phyloP scores from a whole-genome alignment of 1,140 invertebrate genomes.

The Nomia melanderi region DNA sequence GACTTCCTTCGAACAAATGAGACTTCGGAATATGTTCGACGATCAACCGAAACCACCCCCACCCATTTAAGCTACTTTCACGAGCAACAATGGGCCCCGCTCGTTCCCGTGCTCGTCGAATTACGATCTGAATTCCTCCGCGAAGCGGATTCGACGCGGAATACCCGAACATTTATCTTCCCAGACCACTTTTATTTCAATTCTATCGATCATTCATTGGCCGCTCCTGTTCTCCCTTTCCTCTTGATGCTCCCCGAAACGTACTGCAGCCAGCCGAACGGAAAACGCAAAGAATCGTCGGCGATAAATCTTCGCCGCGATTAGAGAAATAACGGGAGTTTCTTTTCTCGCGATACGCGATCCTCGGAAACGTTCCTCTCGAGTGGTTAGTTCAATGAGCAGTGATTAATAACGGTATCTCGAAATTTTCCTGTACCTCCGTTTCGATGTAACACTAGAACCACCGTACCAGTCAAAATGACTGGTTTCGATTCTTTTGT shows the following conservation, averaged over 20 bases:
- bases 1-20: background rate
- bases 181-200: conserved; percentile 35
- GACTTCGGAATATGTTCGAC: conserved; percentile 1
- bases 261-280: background rate
- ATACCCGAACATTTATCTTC: conserved; percentile 11
- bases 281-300: background rate
- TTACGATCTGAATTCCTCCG: background rate
- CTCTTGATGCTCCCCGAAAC: no score
- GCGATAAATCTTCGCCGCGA: conserved; percentile 5
- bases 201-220: background rate
- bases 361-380: no score
- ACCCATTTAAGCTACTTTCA: background rate
- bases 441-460: no score
- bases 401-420: no score
- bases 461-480: no score
- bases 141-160: background rate
- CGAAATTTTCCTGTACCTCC: no score
- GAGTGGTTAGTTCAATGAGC: no score
- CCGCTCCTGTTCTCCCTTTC: background rate
- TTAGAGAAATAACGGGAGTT: conserved; percentile 14
- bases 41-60: no score
- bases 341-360: conserved; percentile 4
- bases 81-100: conserved; percentile 19
- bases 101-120: background rate
- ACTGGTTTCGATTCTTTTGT: no score